Percentiles rank a stretch among this genome's conserved stretches.
Conservation (phyloP, 2,888 invertebrate species). For the Synanthedon vespiformis region DNA sequence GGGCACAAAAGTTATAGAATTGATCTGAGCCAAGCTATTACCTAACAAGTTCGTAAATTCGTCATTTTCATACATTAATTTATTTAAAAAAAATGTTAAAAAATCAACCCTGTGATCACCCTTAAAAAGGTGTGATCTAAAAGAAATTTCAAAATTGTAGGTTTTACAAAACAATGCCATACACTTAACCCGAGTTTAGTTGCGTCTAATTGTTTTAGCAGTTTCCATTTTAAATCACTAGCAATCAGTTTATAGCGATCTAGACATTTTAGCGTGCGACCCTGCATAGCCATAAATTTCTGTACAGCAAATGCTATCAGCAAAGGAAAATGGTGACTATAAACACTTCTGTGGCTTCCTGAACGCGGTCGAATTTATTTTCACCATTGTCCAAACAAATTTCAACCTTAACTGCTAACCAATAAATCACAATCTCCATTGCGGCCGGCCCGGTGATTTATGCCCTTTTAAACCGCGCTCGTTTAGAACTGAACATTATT, state of each 20-base stretch:
- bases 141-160: no score
- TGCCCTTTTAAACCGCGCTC: not conserved
- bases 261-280: conserved; percentile 24
- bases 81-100: no score
- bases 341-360: conserved; percentile 55
- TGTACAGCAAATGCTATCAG: conserved; percentile 27
- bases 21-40: no score
- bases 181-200: no score
- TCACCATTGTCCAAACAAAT: conserved; percentile 2
- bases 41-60: no score
- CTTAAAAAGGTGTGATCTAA: no score
- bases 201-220: conserved; percentile 3
- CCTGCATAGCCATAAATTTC: conserved; percentile 20
- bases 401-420: not conserved
- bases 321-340: conserved; percentile 27
- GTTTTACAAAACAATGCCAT: no score
- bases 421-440: conserved; percentile 1
- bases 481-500: not conserved
- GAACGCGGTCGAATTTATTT: conserved; percentile 23
- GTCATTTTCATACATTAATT: no score
- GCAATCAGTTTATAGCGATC: conserved; percentile 16
- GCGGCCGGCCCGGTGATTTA: conserved; percentile 1
- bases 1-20: no score
- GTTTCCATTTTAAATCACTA: conserved; percentile 16
- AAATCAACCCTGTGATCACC: no score